phyloP scores from a whole-genome alignment of 2,888 invertebrate genomes.

The Drosophila nr. fundita region DNA sequence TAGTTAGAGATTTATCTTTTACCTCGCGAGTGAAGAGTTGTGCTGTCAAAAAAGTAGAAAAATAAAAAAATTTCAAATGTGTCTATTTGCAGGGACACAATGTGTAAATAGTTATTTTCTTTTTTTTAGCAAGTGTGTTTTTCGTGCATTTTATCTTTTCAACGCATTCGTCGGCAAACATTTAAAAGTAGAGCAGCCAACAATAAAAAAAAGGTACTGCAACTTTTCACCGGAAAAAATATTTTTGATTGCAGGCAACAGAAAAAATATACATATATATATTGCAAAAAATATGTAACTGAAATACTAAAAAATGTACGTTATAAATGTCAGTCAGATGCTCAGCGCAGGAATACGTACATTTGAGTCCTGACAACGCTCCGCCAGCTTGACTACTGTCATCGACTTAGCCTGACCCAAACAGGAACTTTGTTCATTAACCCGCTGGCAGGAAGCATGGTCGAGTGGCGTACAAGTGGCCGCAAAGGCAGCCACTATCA shows the following conservation, averaged over 20 bases:
- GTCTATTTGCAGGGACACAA: conserved; percentile 12
- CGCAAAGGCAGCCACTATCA: conserved; percentile 40
- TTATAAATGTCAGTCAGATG: conserved; percentile 1
- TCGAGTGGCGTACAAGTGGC: conserved; percentile 51
- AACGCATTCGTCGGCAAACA: conserved; percentile 28
- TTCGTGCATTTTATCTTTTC: conserved; percentile 15
- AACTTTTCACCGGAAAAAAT: conserved; percentile 25
- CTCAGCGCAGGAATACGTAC: background rate
- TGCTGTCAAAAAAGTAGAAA: conserved; percentile 4
- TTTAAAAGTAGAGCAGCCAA: conserved; percentile 37
- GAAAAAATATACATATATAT: background rate
- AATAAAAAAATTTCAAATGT: conserved; percentile 9
- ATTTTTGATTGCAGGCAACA: conserved; percentile 25
- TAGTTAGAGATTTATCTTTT: background rate
- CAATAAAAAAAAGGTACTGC: conserved; percentile 13
- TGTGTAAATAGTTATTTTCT: conserved; percentile 3
- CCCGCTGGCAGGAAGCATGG: conserved; percentile 15
- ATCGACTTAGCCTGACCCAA: conserved; percentile 9
- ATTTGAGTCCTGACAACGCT: conserved; percentile 24
- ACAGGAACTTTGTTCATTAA: conserved; percentile 55
- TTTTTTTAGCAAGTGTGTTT: conserved; percentile 1
- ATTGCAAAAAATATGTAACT: conserved; percentile 3
- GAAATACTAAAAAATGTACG: conserved; percentile 16
- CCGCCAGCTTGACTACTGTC: conserved; percentile 49
- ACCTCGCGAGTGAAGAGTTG: background rate